Base-by-base conservation (phyloP, 1,140 invertebrate species). In the Zaprionus camerounensis region DNA sequence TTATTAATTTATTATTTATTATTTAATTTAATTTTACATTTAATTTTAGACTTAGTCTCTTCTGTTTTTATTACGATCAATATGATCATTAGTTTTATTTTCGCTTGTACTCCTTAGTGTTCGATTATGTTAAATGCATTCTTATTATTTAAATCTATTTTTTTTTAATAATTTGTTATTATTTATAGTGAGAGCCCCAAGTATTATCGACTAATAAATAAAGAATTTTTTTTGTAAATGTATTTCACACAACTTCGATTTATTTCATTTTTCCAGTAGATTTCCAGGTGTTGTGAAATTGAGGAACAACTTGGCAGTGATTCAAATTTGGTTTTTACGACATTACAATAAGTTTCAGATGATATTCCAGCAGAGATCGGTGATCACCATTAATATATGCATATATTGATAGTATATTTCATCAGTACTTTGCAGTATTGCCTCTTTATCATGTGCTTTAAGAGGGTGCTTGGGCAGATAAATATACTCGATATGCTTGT, bases 141-240 rank as follows among this genome's bases (percentile, higher is more conserved):
- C 41, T 57, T 22, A 44, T 31, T 28, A 41, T 26, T 41, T 55
- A 44, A 44, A 28, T 56, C 11, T 26, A n/a, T 20, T 17, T 13
- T 28, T 53, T 31, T 15, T 41, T 49, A n/a, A 49, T 11, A 2
- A 9, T 59, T 41, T 34, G 20, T 24, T 63, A n/a, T 36, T 36
- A 17, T 26, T 56, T 31, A 31, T 34, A 44, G 17, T 68, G 36
- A 61, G 53, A 61, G 65, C 7, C 17, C 15, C 41, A 73, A 69
- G 65, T 69, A 69, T 74, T 69, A 69, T 55, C 13, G 68, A 55
- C 28, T 28, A 74, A 74, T 74, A 68, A 74, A 74, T 26, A 51
- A 49, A 49, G 7, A 55, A 53, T 56, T 66, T 56, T 38, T 66
- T 38, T 66, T 51, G 38, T 15, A 56, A 38, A 38, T 41, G 41